Conservation (phyloP, 2,797 vertebrate genomes). For the Gadopsis marmoratus region DNA sequence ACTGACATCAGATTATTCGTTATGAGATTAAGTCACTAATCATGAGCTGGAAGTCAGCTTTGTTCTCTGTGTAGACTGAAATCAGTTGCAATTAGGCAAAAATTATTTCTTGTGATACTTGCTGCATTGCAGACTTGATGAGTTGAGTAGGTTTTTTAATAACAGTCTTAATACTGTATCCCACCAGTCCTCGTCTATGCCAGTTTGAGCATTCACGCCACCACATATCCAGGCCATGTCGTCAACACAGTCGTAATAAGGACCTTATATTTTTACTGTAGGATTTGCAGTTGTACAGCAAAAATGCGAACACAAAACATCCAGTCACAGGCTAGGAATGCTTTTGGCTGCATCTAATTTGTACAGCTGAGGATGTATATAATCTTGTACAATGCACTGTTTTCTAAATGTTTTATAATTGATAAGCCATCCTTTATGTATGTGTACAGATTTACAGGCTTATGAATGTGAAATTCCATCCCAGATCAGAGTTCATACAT, state of each 20-base stretch:
- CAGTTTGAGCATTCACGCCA: background rate
- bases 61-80: background rate
- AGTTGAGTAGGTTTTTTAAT: background rate
- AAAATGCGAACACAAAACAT: background rate
- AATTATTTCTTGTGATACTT: background rate
- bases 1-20: background rate
- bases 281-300: background rate
- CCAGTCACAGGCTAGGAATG: background rate
- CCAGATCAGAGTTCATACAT: conserved; percentile 37
- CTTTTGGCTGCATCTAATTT: conserved; percentile 39
- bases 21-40: background rate
- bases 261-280: conserved; percentile 16
- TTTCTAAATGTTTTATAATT: conserved; percentile 76
- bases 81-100: background rate
- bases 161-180: background rate
- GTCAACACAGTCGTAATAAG: no score
- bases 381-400: conserved; percentile 71
- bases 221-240: conserved; percentile 10
- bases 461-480: conserved; percentile 64
- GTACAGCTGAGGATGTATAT: conserved; percentile 69
- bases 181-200: background rate
- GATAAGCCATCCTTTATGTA: conserved; percentile 56
- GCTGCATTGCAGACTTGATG: background rate
- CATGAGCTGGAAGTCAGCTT: background rate
- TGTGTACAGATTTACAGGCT: conserved; percentile 64